A percentile compares a stretch with the other conserved stretches of the same genome.
Evolutionary conservation across 2,888 invertebrate species (phyloP).

Genomic region (Cantharis rufa): DNA sequence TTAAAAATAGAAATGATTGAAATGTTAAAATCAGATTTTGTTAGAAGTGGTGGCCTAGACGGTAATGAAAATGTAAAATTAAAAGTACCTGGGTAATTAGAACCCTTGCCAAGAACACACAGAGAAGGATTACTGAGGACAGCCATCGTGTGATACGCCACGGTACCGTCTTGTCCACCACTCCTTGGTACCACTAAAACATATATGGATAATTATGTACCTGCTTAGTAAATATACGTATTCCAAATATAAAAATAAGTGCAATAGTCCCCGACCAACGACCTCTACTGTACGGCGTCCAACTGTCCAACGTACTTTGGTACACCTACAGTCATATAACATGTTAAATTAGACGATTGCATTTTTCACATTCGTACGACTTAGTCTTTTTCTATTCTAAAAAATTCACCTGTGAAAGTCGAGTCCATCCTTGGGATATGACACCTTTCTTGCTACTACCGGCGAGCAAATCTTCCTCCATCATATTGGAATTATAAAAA

Average conservation of each 20-base stretch:
- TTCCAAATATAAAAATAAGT: slow-evolving; percentile 73
- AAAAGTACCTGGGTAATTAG: slow-evolving; percentile 55
- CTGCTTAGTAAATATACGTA: slow-evolving; percentile 82
- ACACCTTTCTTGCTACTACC: slow-evolving; percentile 65
- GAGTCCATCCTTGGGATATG: slow-evolving; percentile 68
- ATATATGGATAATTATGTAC: slow-evolving; percentile 57
- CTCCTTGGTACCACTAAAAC: slow-evolving; percentile 58
- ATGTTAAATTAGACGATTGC: slow-evolving; percentile 2
- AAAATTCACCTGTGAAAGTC: slow-evolving; percentile 64
- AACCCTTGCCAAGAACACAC: slow-evolving; percentile 55
- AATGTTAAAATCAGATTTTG: slow-evolving; percentile 12
- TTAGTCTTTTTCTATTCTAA: slow-evolving; percentile 40
- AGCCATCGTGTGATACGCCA: slow-evolving; percentile 55
- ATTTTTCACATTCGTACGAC: not conserved
- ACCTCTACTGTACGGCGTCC: slow-evolving; percentile 80
- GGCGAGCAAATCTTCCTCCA: slow-evolving; percentile 70
- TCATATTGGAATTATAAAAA: slow-evolving; percentile 49
- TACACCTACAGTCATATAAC: slow-evolving; percentile 64
- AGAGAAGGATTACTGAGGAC: slow-evolving; percentile 51
- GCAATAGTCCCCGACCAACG: slow-evolving; percentile 79
- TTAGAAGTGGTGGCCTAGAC: slow-evolving; percentile 37
- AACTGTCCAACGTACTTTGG: slow-evolving; percentile 83
- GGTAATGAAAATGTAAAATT: slow-evolving; percentile 14
- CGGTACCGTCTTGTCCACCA: slow-evolving; percentile 59
- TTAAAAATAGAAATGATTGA: not conserved